Percentiles rank a stretch among this genome's conserved stretches.
These are phyloP conservation scores for Caenorhabditis drosophilae DNA, from an alignment of 2,888 invertebrate genomes.

Conservation along the genomic window DNA sequence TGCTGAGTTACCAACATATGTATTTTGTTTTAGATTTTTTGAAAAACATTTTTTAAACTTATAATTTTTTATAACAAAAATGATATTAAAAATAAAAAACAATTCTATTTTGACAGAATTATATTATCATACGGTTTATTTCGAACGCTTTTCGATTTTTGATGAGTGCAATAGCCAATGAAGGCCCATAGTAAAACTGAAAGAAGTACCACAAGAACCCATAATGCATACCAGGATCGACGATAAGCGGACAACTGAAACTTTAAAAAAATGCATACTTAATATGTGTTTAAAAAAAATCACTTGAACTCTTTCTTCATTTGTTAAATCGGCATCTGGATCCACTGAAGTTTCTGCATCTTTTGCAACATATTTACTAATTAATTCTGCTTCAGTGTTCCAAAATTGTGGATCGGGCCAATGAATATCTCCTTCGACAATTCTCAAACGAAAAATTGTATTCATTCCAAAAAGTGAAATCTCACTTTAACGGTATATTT, in stretches of 20 bases:
- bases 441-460: constrained; percentile 36
- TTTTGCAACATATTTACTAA: constrained; percentile 46
- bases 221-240: constrained; percentile 67
- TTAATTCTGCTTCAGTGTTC: constrained; percentile 63
- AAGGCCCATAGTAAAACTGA: constrained; percentile 62
- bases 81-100: not conserved
- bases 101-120: constrained; percentile 24
- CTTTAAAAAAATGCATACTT: not conserved
- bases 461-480: not conserved
- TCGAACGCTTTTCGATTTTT: constrained; percentile 51
- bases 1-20: no score
- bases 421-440: constrained; percentile 60
- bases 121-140: constrained; percentile 65
- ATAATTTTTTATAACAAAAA: not conserved
- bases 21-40: no score
- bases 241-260: constrained; percentile 61
- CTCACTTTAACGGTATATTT: constrained; percentile 61
- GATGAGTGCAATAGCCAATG: constrained; percentile 58
- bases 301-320: constrained; percentile 62
- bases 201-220: constrained; percentile 65
- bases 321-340: constrained; percentile 54
- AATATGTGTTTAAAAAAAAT: not conserved
- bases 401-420: constrained; percentile 66
- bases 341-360: constrained; percentile 43
- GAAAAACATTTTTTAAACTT: not conserved